phyloP scores from a whole-genome alignment of 2,888 invertebrate genomes.

The Apamea epomidion region DNA sequence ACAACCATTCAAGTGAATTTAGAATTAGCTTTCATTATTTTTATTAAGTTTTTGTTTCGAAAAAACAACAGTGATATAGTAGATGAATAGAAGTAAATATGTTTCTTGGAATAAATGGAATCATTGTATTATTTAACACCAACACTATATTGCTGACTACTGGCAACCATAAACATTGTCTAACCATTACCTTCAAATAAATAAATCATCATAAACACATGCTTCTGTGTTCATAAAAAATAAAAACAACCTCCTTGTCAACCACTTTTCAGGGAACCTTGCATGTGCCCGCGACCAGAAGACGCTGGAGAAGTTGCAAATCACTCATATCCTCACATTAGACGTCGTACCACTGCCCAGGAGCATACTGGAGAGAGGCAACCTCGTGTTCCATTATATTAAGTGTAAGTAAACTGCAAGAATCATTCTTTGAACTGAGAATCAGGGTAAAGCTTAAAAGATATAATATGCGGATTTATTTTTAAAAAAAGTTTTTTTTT shows the following conservation, averaged over 20 bases:
- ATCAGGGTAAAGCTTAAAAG: background rate
- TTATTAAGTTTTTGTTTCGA: background rate
- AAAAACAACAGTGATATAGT: background rate
- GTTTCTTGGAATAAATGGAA: background rate
- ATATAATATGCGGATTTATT: background rate
- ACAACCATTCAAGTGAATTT: too few species aligned
- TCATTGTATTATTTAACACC: background rate
- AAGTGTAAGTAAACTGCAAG: slow-evolving; percentile 89
- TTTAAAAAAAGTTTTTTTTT: background rate
- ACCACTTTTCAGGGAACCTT: slow-evolving; percentile 91
- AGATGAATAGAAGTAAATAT: background rate
- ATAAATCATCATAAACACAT: background rate
- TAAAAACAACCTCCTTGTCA: slow-evolving; percentile 27
- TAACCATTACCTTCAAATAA: background rate
- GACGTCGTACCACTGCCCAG: slow-evolving; percentile 96
- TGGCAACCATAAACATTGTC: background rate
- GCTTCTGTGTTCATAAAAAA: background rate
- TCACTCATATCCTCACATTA: slow-evolving; percentile 95
- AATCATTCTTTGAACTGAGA: background rate
- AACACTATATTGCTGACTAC: background rate
- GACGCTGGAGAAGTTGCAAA: slow-evolving; percentile 91
- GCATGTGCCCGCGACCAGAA: slow-evolving; percentile 94
- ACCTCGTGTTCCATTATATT: slow-evolving; percentile 93
- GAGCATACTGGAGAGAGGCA: slow-evolving; percentile 92
- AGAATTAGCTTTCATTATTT: too few species aligned